phyloP scores from a whole-genome alignment of 1,140 invertebrate genomes.

The Araneus ventricosus region DNA sequence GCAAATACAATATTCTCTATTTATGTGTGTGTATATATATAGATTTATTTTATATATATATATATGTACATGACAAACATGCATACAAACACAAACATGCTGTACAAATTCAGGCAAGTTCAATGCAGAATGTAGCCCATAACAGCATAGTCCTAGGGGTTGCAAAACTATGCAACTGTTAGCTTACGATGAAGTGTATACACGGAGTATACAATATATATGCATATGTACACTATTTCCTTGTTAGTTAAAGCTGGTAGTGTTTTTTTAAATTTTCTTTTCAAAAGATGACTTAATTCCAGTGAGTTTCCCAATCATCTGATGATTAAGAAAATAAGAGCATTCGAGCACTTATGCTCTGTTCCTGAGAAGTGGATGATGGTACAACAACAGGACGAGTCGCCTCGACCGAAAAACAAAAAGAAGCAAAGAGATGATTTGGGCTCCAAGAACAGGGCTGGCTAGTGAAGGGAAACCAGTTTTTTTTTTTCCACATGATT shows the following conservation, averaged over 20 bases:
- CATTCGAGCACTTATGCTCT: conserved; percentile 28
- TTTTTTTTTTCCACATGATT: not conserved
- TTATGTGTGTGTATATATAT: conserved; percentile 64
- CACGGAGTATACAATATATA: conserved; percentile 2
- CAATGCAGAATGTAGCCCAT: conserved; percentile 47
- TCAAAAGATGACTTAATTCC: conserved; percentile 5
- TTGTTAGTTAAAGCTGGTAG: conserved; percentile 57
- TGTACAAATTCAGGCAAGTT: conserved; percentile 67
- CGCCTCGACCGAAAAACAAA: not conserved
- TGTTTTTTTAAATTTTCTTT: not conserved
- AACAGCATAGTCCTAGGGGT: conserved; percentile 38
- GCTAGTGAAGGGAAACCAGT: not conserved
- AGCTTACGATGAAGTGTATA: conserved; percentile 36
- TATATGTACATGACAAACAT: conserved; percentile 63
- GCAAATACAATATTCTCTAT: conserved; percentile 70
- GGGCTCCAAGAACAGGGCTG: not conserved
- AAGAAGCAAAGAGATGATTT: not conserved
- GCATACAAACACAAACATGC: conserved; percentile 66
- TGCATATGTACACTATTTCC: conserved; percentile 53
- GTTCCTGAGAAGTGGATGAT: conserved; percentile 58
- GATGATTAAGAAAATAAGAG: conserved; percentile 40
- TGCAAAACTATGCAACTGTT: conserved; percentile 51
- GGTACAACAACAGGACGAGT: not conserved
- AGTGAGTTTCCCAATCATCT: not conserved
- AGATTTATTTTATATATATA: conserved; percentile 63